A percentile compares a stretch with the other conserved stretches of the same genome.
These are phyloP conservation scores for Noctilio leporinus DNA, from an alignment of 2,113 vertebrate genomes.

Conservation along the genomic window DNA sequence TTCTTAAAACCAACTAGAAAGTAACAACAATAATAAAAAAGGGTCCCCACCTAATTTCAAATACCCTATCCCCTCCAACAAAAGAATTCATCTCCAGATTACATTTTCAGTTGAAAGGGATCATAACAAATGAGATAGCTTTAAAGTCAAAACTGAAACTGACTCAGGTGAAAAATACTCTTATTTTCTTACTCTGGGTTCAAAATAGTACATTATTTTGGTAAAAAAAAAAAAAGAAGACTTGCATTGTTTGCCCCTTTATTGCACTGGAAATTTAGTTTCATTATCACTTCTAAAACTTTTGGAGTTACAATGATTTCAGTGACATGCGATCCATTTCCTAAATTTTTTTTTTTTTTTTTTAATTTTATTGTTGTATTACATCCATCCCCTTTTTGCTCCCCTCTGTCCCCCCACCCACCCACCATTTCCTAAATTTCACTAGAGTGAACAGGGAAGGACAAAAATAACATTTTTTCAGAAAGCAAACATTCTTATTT, in stretches of 20 bases:
- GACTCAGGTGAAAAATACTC: neutral
- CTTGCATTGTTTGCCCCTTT: neutral
- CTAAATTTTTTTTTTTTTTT: too few relatives aligned
- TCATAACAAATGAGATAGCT: neutral
- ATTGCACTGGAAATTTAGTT: neutral
- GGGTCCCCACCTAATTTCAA: neutral
- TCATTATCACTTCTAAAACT: neutral
- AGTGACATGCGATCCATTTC: neutral
- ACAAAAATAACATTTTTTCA: neutral
- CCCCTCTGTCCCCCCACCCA: too few relatives aligned
- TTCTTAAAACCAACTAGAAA: neutral
- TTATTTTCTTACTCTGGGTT: neutral
- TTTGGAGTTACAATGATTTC: neutral
- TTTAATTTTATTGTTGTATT: too few relatives aligned
- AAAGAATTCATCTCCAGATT: neutral
- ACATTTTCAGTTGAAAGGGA: neutral
- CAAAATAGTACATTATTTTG: neutral
- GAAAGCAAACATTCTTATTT: neutral
- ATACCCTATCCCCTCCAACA: neutral
- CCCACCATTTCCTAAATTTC: neutral
- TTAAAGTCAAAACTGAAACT: neutral
- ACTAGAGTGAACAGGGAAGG: neutral
- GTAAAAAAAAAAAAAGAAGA: too few relatives aligned
- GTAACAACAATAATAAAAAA: neutral
- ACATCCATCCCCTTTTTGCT: too few relatives aligned